phyloP scores from a whole-genome alignment of 2,888 invertebrate species.

The Acheta domesticus region DNA sequence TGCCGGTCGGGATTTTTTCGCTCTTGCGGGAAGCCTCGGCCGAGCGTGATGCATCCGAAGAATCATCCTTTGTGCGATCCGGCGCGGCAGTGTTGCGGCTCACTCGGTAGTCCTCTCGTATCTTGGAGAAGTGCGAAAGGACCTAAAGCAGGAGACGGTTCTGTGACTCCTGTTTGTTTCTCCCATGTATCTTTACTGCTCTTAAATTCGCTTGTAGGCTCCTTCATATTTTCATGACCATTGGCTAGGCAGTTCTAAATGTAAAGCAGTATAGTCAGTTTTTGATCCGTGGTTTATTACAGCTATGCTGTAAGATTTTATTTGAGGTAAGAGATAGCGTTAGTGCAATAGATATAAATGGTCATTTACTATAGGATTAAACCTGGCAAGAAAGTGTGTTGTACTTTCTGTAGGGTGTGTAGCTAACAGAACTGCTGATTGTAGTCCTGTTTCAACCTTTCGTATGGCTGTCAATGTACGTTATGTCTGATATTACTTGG shows the following conservation, averaged over 20 bases:
- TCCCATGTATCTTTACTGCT: neutral
- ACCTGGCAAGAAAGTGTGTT: neutral
- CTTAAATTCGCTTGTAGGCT: neutral
- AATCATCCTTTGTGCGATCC: conserved; percentile 20
- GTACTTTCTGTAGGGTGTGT: neutral
- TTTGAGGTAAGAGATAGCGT: neutral
- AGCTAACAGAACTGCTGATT: neutral
- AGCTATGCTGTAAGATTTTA: neutral
- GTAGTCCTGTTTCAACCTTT: conserved; percentile 2
- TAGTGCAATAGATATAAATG: conserved; percentile 4
- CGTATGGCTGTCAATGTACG: conserved; percentile 6
- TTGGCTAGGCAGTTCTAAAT: neutral
- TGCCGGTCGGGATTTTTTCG: conserved; percentile 33
- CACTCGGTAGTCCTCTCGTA: conserved; percentile 18
- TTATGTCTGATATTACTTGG: neutral
- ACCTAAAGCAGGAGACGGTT: neutral
- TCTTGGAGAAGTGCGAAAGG: neutral
- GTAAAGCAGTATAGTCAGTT: conserved; percentile 7
- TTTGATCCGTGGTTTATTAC: neutral
- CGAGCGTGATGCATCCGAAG: conserved; percentile 28
- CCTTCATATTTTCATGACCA: neutral
- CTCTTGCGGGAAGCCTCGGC: conserved; percentile 33
- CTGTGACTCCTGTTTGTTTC: neutral
- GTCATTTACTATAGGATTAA: neutral
- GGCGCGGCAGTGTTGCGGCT: conserved; percentile 21